These are phyloP conservation scores for Drosophila arawakana DNA, from an alignment of 1,140 invertebrate genomes.

Conservation along the genomic window DNA sequence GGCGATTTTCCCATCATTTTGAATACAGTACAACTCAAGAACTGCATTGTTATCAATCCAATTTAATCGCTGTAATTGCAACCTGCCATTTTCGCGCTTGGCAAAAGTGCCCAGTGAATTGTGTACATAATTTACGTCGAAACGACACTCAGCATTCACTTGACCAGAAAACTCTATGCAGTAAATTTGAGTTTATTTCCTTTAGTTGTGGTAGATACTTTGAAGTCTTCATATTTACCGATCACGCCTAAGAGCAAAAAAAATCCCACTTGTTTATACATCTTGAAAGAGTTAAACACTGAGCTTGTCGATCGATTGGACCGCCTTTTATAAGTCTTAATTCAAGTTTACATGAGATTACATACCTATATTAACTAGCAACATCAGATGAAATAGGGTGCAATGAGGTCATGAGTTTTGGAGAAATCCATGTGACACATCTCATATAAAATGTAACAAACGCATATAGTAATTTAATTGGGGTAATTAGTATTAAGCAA, in stretches of 20 bases:
- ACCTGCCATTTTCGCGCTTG: background rate
- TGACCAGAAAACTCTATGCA: background rate
- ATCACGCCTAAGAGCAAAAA: background rate
- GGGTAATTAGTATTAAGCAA: no score
- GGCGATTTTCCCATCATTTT: no score
- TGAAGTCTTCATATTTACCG: background rate
- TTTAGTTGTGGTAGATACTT: background rate
- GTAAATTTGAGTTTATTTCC: background rate
- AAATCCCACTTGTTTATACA: conserved; percentile 7
- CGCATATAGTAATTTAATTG: no score
- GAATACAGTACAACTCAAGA: background rate
- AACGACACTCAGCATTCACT: background rate
- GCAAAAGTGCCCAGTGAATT: background rate
- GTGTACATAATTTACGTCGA: background rate
- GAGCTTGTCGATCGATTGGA: background rate
- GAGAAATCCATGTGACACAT: no score
- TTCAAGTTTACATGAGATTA: background rate
- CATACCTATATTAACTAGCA: background rate
- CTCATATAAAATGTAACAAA: no score
- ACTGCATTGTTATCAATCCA: background rate
- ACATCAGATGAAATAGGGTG: no score
- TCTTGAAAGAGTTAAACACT: background rate
- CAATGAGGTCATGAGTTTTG: no score
- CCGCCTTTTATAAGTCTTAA: background rate
- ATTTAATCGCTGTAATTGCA: background rate